A percentile compares a stretch with the other conserved stretches of the same genome.
Conservation (phyloP, 2,888 invertebrate genomes). For the Cataglyphis albicans region DNA sequence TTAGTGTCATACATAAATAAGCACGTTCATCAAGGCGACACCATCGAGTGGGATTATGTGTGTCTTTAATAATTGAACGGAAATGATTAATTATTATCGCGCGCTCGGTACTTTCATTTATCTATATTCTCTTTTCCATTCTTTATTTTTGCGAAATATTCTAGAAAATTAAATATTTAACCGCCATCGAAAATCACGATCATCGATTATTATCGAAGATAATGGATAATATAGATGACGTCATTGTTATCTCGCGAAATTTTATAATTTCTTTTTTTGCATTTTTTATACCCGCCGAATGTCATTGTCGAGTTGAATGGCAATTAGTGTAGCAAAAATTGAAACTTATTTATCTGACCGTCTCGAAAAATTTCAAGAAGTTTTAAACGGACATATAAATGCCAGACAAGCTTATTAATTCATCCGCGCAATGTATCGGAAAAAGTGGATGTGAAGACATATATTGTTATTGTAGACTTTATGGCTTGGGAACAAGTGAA, state of each 20-base stretch:
- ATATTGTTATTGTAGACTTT: background rate
- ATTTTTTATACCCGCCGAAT: background rate
- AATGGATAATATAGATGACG: background rate
- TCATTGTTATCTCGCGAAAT: constrained; percentile 19
- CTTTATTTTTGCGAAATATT: constrained; percentile 2
- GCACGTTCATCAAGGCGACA: constrained; percentile 19
- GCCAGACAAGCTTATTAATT: constrained; percentile 28
- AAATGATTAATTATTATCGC: constrained; percentile 47
- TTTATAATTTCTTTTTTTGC: constrained; percentile 17
- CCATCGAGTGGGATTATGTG: constrained; percentile 10
- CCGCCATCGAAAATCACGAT: background rate
- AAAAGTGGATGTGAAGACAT: background rate
- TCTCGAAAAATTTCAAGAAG: constrained; percentile 36
- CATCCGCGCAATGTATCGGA: background rate
- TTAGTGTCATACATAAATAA: constrained; percentile 41
- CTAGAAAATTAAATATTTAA: constrained; percentile 16
- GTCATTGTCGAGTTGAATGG: constrained; percentile 15
- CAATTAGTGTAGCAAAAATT: constrained; percentile 22
- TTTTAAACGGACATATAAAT: constrained; percentile 17
- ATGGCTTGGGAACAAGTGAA: constrained; percentile 16
- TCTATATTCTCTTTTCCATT: background rate
- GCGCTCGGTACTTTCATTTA: constrained; percentile 1
- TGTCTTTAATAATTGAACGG: constrained; percentile 24
- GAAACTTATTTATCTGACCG: constrained; percentile 4
- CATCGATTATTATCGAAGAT: background rate